Evolutionary conservation across 2,888 invertebrate genomes (phyloP), one percentile per base, ranked within the genome.

Genomic region (Drosophila longiperda): DNA sequence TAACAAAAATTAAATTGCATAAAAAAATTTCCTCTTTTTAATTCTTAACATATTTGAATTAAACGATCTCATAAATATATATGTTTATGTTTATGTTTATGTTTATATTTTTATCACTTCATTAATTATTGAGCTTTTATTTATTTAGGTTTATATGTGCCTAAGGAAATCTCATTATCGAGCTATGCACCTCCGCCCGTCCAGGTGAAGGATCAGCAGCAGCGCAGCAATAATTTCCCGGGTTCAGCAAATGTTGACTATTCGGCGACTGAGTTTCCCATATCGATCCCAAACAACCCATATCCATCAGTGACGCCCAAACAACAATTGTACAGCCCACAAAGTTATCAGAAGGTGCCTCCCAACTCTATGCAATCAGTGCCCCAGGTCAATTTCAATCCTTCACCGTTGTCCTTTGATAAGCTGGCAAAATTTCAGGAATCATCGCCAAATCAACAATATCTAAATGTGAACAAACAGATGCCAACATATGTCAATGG

Each of bases 141-240:
- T 32, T 11, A 23, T 32, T 66, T 42, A 93, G 93, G 91, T 17
- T 77, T 93, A n/a, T 93, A 92, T 79, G 88, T 92, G 58, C 93
- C 93, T 6, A 91, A 92, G 58, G 93, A 93, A 70, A 93, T 93
- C 38, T 92, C 92, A 3, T 67, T 93, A 67, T 87, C 92, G 45
- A 92, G 93, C 38, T 93, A 93, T 76, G 91, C 89, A 12, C 92
- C 93, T 59, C 93, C 93, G 40, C 88, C 92, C 58, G 71, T 67
- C 8, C 70, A 67, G 8, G 17, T 45, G 8, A 12, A 33, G 26
- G 29, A 45, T 26, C 59, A 70, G 12, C 62, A 70, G 23, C 42
- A 52, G 8, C 32, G 48, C 4, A 1, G 49, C 8, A 42, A 26
- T 34, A 33, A 26, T 20, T 57, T 29, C 15, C 63, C 45, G 6